Base-by-base conservation (phyloP, 2,113 vertebrate genomes). In the Cichladusa arquata region DNA sequence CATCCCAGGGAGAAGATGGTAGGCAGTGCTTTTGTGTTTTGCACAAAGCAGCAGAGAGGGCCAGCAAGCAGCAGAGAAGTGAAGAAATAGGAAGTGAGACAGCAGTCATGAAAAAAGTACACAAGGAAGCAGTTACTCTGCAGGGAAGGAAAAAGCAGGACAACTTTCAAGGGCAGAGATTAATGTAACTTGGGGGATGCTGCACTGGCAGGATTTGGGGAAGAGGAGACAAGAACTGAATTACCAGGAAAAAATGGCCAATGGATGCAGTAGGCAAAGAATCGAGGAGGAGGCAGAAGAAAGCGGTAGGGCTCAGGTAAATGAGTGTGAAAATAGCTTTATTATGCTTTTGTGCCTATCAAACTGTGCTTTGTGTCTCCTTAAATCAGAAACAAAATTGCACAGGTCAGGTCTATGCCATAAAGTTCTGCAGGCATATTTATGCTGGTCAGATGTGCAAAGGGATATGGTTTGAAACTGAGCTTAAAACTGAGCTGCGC, bases 11-110 rank as follows among this genome's bases (percentile, higher is more conserved):
- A 87, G 92, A 85, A 66, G 16, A 54, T 1, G 2, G 73, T 38
- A 72, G 73, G 29, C 62, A 73, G 42, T 67, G 34, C 81, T 87
- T 87, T 85, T 70, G 38, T 67, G 34, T 78, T 87, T 87, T 85
- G 81, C 84, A 73, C 54, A 70, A 47, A 81, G 81, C 24, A 89
- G 58, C 54, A 82, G 82, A 86, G 73, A 71, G 42, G 60, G 64
- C 57, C 53, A 72, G 73, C 74, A 77, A 83, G 69, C 47, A 84
- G 65, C 58, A 90, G 47, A 94, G 90, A 66, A 87, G 60, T 93
- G 74, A 91, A 84, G 92, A 95, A 91, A 96, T 94, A 93, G 85
- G 94, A 95, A 95, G 81, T 96, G 81, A 95, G 83, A 81, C 88
- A 92, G 88, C 94, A 91, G 25, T 83, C 85, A 86, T 77, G 81